A percentile compares a stretch with the other conserved stretches of the same genome.
Conservation (phyloP, 1,140 invertebrate species). For the Nomia melanderi region DNA sequence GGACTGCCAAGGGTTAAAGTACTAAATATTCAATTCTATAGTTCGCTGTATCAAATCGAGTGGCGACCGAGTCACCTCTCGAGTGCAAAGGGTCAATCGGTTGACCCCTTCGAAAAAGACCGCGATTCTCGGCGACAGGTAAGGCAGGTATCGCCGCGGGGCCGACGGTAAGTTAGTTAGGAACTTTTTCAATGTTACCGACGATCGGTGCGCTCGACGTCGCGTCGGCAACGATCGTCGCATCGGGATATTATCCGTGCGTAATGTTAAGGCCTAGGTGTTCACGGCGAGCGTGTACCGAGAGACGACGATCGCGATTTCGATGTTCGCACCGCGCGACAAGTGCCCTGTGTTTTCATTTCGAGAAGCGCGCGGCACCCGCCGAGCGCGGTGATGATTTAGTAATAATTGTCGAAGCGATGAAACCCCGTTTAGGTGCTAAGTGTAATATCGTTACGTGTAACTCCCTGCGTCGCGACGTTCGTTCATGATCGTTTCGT, state of each 20-base stretch:
- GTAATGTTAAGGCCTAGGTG: conserved; percentile 51
- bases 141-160: conserved; percentile 25
- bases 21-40: too few species aligned
- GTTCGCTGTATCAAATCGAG: too few species aligned
- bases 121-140: conserved; percentile 17
- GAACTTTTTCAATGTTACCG: conserved; percentile 41
- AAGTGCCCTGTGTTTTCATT: neutral
- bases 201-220: conserved; percentile 20
- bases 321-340: neutral
- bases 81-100: conserved; percentile 13
- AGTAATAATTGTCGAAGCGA: conserved; percentile 18
- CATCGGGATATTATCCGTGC: conserved; percentile 5
- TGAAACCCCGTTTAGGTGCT: conserved; percentile 58
- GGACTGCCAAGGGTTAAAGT: too few species aligned
- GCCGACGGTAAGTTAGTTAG: conserved; percentile 61
- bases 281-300: conserved; percentile 19
- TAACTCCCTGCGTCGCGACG: conserved; percentile 38
- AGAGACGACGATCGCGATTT: conserved; percentile 25
- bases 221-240: neutral
- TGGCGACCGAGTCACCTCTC: too few species aligned
- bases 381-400: neutral
- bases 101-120: too few species aligned
- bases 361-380: neutral
- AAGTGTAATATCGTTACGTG: conserved; percentile 56
- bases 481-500: conserved; percentile 21